Evolutionary conservation across 2,888 invertebrate genomes (phyloP).

Genomic region (Matsumyia berberina): DNA sequence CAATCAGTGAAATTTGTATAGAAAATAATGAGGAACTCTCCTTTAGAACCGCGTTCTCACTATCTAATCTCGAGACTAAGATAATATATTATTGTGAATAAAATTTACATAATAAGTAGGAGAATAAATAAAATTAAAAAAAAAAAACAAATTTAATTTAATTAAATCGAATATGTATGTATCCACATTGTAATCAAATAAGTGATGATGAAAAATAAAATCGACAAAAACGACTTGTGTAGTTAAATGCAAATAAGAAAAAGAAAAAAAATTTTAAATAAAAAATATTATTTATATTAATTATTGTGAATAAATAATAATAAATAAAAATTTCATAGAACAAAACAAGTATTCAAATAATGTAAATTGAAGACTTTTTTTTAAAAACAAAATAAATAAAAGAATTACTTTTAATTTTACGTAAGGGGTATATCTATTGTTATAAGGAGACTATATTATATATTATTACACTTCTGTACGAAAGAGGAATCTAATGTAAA

Average conservation of each 20-base stretch:
- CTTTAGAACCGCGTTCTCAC: slow-evolving; percentile 22
- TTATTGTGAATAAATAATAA: slow-evolving; percentile 40
- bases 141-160: slow-evolving; percentile 28
- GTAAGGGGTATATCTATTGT: slow-evolving; percentile 32
- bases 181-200: slow-evolving; percentile 50
- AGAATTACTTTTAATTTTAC: too few species aligned
- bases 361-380: slow-evolving; percentile 74
- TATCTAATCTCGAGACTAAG: slow-evolving; percentile 62
- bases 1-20: slow-evolving; percentile 22
- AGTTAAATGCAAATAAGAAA: slow-evolving; percentile 38
- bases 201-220: slow-evolving; percentile 26
- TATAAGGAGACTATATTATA: slow-evolving; percentile 56
- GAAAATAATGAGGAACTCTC: slow-evolving; percentile 1
- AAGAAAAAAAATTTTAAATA: slow-evolving; percentile 4
- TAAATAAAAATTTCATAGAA: slow-evolving; percentile 48
- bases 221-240: slow-evolving; percentile 62
- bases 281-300: slow-evolving; percentile 14
- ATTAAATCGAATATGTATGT: slow-evolving; percentile 39
- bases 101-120: slow-evolving; percentile 69
- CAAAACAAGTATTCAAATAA: slow-evolving; percentile 67
- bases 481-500: slow-evolving; percentile 48
- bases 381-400: slow-evolving; percentile 12
- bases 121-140: slow-evolving; percentile 33
- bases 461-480: slow-evolving; percentile 53
- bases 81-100: slow-evolving; percentile 65